These are phyloP conservation scores for Spisula solida DNA, from an alignment of 2,888 invertebrate species.

Conservation along the genomic window DNA sequence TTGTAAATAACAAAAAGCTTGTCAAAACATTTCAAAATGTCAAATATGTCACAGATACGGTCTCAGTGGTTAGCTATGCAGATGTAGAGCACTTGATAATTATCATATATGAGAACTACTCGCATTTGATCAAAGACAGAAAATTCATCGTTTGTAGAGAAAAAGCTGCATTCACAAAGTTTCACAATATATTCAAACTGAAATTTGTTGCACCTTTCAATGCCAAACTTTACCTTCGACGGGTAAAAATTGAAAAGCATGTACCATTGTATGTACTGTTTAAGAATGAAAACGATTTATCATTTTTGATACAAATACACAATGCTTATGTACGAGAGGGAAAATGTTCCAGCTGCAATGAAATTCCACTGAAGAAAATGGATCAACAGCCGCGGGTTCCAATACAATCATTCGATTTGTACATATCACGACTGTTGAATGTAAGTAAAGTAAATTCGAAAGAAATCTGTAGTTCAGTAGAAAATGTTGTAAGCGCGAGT, in stretches of 20 bases:
- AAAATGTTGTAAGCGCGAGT: too few species aligned
- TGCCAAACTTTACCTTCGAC: too few species aligned
- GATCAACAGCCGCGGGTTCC: background rate
- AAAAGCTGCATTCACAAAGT: slow-evolving; percentile 14
- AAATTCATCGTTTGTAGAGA: slow-evolving; percentile 29
- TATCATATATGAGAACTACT: slow-evolving; percentile 17
- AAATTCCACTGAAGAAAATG: slow-evolving; percentile 18
- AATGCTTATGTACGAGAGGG: slow-evolving; percentile 17
- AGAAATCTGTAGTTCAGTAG: too few species aligned
- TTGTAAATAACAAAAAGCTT: slow-evolving; percentile 16
- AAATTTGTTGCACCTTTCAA: slow-evolving; percentile 19
- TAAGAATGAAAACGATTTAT: slow-evolving; percentile 18
- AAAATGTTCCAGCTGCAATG: slow-evolving; percentile 1
- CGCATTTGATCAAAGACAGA: slow-evolving; percentile 17
- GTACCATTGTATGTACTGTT: slow-evolving; percentile 32
- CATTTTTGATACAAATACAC: slow-evolving; percentile 25
- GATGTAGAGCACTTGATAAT: slow-evolving; percentile 29
- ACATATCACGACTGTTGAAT: slow-evolving; percentile 15
- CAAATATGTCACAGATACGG: background rate
- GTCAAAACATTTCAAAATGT: background rate
- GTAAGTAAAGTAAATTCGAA: too few species aligned
- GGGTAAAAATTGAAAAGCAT: background rate
- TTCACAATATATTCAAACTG: slow-evolving; percentile 4
- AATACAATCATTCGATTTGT: background rate
- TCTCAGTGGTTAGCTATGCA: background rate